Percentiles rank a stretch among this genome's conserved stretches.
These are phyloP conservation scores for Hypsopygia costalis DNA, from an alignment of 2,888 invertebrate species.

Conservation along the genomic window DNA sequence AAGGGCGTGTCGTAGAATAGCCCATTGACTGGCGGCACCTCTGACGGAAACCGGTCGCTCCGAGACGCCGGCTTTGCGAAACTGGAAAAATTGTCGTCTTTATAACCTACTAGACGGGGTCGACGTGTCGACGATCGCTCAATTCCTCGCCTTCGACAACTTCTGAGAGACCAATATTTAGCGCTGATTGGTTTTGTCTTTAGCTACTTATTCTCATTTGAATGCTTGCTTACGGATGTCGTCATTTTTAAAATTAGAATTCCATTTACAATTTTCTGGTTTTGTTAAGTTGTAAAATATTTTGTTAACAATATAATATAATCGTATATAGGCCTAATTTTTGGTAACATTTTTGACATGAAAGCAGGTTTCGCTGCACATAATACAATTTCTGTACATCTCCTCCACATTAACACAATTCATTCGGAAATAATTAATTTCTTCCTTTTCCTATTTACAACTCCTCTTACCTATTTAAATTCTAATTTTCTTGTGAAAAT, in stretches of 20 bases:
- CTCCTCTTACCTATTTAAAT: no score
- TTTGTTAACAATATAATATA: no score
- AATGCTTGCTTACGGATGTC: constrained; percentile 4
- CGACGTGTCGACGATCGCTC: constrained; percentile 37
- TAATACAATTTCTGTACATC: no score
- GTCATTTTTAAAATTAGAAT: constrained; percentile 6
- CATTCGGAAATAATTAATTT: no score
- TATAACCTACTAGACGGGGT: constrained; percentile 40
- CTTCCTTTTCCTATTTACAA: no score
- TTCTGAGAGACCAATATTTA: constrained; percentile 10
- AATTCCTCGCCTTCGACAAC: constrained; percentile 32
- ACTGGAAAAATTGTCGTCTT: constrained; percentile 58
- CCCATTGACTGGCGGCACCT: constrained; percentile 63
- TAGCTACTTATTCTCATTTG: background rate
- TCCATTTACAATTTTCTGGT: constrained; percentile 1
- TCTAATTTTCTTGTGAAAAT: no score
- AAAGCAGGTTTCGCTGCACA: no score
- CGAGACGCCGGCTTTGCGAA: constrained; percentile 52
- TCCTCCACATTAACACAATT: no score
- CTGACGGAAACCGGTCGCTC: constrained; percentile 59
- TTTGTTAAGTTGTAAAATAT: background rate
- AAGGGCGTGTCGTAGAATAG: constrained; percentile 41
- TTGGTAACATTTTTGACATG: no score
- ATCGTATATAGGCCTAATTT: no score
- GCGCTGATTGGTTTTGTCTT: constrained; percentile 4